Evolutionary conservation across 2,888 invertebrate species (phyloP), one percentile per base, ranked within the genome.

Genomic region (Scaptomyza caliginosa): DNA sequence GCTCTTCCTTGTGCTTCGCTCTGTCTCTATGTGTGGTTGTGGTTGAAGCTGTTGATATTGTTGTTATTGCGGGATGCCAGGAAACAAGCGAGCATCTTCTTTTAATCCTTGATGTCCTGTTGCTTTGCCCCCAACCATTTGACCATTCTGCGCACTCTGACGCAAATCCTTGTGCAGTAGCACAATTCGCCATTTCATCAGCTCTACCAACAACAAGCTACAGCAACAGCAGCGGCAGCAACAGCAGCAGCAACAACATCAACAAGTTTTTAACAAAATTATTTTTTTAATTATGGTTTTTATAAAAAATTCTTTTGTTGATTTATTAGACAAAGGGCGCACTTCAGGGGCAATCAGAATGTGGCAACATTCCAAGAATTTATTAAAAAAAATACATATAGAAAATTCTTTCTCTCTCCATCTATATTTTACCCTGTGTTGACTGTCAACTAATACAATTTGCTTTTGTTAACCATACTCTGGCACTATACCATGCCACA

Each of bases 51-150:
- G 60, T 71, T 66, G 48, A 66, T 74, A 62, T 72, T 79, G 77
- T 77, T 81, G 78, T 70, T 73, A 68, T 72, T 68, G 78, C 64
- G 70, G 66, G 19, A 34, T 45, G 56, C 36, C 57, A 34, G 45
- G 51, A 57, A 56, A 66, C 58, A 63, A 72, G 63, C 65, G 56
- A 67, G 66, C 67, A 67, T 64, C 62, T 65, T 76, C 72, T 84
- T 79, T 84, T 86, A 84, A 85, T 85, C 79, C 77, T 81, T 81
- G 84, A 72, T 74, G 70, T 83, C 77, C 84, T 78, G 78, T 83
- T 83, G 84, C 77, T 79, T 73, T 60, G 64, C 56, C 36, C 58
- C 49, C 49, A 42, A 8, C 16, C 52, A 42, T 74, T 46, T 17
- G 17, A 8, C 55, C 54, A 57, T 62, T 67, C 64, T 75, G 62